Base-by-base conservation (phyloP, 1,140 invertebrate species). In the Heliconius himera region DNA sequence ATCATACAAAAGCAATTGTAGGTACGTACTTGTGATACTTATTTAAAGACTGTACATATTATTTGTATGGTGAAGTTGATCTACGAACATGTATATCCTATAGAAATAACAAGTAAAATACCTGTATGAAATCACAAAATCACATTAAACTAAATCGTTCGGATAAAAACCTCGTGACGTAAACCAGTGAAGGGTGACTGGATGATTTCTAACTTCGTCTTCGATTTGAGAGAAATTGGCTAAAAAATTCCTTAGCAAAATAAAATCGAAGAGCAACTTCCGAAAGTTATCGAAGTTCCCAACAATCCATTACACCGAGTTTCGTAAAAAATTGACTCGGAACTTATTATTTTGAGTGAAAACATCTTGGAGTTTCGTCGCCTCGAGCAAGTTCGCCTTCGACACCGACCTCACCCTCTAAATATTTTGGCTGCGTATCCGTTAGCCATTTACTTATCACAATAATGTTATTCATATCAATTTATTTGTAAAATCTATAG, bases 301-400 rank as follows among this genome's bases (percentile, higher is more conserved):
- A 93, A 94, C 91, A 94, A 93, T 92, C 93, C 91, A 94, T 94
- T 94, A 94, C 91, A 91, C 89, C 87, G 90, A 92, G 93, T 94
- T 94, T 93, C 84, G 90, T 89, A 93, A 93, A 93, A 94, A 94
- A 94, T 91, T 91, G 79, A 93, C 90, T 90, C 88, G 88, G 90
- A 93, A 93, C 89, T 92, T 94, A 93, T 94, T 93, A 93, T 93
- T 93, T 94, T 93, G 90, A 93, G 91, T 91, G 90, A 92, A 93
- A 94, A 94, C 90, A 93, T 92, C 88, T 90, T 85, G 83, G 87
- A 92, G 90, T 91, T 91, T 90, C 83, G 89, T 88, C 87, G 91
- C 87, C 87, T 83, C 79, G 77, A 80, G 81, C 85, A 88, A 90
- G 85, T 89, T 89, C 80, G 79, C 86, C 83, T 83, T 81, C 83